These are phyloP conservation scores for Carollia perspicillata DNA, from an alignment of 2,113 vertebrate species.

Conservation along the genomic window DNA sequence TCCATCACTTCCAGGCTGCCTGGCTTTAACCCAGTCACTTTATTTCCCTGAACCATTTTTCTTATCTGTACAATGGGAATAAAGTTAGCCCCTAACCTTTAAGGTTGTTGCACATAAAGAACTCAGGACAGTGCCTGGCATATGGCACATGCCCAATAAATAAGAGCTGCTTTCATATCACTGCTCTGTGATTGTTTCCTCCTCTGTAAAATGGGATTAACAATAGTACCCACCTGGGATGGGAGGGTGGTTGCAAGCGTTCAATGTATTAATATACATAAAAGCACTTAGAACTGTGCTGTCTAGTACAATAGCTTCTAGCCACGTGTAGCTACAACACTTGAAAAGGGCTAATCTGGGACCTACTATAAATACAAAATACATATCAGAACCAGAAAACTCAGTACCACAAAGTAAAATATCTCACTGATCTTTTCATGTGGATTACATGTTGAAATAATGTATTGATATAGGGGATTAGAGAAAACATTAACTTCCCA, in stretches of 20 bases:
- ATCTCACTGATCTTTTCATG: not conserved
- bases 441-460: not conserved
- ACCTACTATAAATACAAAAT: not conserved
- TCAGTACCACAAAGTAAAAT: not conserved
- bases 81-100: not conserved
- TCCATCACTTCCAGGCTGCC: not conserved
- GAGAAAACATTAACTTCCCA: not conserved
- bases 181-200: not conserved
- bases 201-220: not conserved
- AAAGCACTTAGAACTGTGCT: not conserved
- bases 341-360: not conserved
- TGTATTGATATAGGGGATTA: not conserved
- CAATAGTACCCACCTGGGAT: not conserved
- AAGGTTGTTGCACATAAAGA: not conserved
- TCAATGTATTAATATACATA: not conserved
- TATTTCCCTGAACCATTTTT: constrained; percentile 18
- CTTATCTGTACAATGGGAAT: not conserved
- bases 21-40: not conserved
- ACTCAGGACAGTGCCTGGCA: not conserved
- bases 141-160: not conserved
- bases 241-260: not conserved
- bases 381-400: not conserved
- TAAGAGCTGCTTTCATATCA: not conserved
- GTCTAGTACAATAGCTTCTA: not conserved
- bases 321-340: not conserved